phyloP scores from a whole-genome alignment of 2,113 vertebrate species.

The Chaetodon trifascialis region DNA sequence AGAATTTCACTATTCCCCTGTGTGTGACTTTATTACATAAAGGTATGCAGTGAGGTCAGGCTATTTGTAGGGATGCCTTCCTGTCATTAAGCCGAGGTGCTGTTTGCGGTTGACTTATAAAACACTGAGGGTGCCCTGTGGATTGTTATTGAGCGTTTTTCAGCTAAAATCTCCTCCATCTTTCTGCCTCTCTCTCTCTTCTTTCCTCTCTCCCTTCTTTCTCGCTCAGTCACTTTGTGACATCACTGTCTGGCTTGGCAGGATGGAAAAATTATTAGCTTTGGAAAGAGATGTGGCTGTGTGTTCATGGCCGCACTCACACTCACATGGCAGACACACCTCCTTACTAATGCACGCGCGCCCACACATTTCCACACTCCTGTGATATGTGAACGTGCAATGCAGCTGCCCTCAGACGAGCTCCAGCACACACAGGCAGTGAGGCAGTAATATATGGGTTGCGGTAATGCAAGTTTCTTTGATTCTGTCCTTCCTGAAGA shows the following conservation, averaged over 20 bases:
- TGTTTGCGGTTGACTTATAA: constrained; percentile 63
- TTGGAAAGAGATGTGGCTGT: constrained; percentile 60
- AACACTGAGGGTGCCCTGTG: constrained; percentile 47
- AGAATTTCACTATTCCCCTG: background rate
- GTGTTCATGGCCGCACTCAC: constrained; percentile 34
- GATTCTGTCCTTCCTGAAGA: constrained; percentile 41
- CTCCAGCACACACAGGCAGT: constrained; percentile 35
- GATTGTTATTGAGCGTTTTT: constrained; percentile 44
- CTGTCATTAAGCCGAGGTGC: constrained; percentile 57
- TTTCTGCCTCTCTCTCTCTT: constrained; percentile 9
- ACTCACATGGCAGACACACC: constrained; percentile 68
- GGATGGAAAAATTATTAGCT: constrained; percentile 75
- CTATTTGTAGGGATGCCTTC: constrained; percentile 49
- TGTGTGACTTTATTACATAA: constrained; percentile 40
- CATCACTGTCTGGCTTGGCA: constrained; percentile 72
- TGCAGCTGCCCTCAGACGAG: constrained; percentile 16
- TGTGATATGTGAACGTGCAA: constrained; percentile 21
- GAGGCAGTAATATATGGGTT: constrained; percentile 56
- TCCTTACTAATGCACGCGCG: constrained; percentile 36
- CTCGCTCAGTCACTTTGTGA: constrained; percentile 53
- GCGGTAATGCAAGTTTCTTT: constrained; percentile 43
- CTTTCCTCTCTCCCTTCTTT: background rate
- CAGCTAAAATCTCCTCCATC: constrained; percentile 13
- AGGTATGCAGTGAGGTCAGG: constrained; percentile 46
- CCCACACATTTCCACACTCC: constrained; percentile 58